Percentiles rank a stretch among this genome's conserved stretches.
Conservation (phyloP, 2,797 vertebrate species). For the Pogoniulus pusillus region DNA sequence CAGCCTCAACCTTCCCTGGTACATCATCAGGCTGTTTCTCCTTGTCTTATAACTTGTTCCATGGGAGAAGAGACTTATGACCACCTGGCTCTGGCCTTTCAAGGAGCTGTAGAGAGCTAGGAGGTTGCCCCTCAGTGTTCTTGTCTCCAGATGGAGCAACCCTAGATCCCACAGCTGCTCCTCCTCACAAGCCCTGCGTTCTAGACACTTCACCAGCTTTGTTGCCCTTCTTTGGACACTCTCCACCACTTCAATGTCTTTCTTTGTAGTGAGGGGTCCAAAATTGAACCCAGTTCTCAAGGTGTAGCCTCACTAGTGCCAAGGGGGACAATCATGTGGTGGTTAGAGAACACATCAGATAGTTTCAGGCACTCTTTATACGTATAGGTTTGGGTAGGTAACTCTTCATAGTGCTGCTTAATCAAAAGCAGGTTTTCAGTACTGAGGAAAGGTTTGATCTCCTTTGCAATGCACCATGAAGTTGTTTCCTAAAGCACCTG, state of each 20-base stretch:
- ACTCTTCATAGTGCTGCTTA: not conserved
- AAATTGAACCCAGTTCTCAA: not conserved
- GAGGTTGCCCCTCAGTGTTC: no score
- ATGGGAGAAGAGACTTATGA: not conserved
- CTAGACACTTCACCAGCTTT: no score
- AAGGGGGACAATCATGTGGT: fast-evolving
- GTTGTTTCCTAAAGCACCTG: not conserved
- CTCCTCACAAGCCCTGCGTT: no score
- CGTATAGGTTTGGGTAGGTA: not conserved
- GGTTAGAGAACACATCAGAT: not conserved
- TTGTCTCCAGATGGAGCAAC: no score
- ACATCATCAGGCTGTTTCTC: fast-evolving
- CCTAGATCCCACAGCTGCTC: no score
- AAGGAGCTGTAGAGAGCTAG: not conserved
- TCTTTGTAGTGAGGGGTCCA: no score
- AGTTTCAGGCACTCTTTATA: fast-evolving
- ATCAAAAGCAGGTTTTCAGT: not conserved
- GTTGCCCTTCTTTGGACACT: no score
- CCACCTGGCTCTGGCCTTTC: not conserved
- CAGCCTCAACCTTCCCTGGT: not conserved
- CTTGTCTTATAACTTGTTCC: not conserved
- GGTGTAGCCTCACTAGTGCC: not conserved
- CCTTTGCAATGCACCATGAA: not conserved
- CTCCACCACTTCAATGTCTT: no score
- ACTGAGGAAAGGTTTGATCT: not conserved